phyloP scores from a whole-genome alignment of 2,888 invertebrate genomes.

The Disparrhopalites patrizii region DNA sequence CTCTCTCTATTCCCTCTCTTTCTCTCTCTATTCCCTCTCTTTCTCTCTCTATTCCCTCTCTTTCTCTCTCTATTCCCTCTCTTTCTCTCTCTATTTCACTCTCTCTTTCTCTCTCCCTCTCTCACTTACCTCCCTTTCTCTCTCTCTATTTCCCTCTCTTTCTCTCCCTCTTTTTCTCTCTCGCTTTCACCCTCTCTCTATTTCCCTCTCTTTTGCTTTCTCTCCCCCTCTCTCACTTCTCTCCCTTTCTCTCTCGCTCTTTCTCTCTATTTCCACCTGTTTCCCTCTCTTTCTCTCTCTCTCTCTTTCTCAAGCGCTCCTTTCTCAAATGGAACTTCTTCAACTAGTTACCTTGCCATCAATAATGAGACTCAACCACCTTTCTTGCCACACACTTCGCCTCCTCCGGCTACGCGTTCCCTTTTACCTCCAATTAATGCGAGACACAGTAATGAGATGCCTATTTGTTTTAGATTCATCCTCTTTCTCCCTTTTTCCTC shows the following conservation, averaged over 20 bases:
- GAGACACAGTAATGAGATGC: slow-evolving; percentile 46
- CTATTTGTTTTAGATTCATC: slow-evolving; percentile 45
- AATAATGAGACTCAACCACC: slow-evolving; percentile 35
- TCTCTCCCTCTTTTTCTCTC: background rate
- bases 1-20: too few species aligned
- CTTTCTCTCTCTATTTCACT: slow-evolving; percentile 13
- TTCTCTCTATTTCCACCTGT: too few species aligned
- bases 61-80: slow-evolving; percentile 15
- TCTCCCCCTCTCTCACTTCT: background rate
- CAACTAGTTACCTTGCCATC: slow-evolving; percentile 27
- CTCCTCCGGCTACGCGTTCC: slow-evolving; percentile 39
- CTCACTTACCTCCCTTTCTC: slow-evolving; percentile 11
- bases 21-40: too few species aligned
- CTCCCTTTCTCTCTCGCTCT: background rate
- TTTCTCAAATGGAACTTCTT: slow-evolving; percentile 24
- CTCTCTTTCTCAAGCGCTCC: too few species aligned
- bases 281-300: too few species aligned
- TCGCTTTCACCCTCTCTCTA: too few species aligned
- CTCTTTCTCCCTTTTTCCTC: slow-evolving; percentile 14
- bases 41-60: too few species aligned
- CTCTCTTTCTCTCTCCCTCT: background rate
- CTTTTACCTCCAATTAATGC: slow-evolving; percentile 46
- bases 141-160: background rate
- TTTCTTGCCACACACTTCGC: slow-evolving; percentile 46
- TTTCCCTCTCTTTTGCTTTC: background rate